Evolutionary conservation across 1,140 invertebrate species (phyloP).

Genomic region (Penaeus indicus): DNA sequence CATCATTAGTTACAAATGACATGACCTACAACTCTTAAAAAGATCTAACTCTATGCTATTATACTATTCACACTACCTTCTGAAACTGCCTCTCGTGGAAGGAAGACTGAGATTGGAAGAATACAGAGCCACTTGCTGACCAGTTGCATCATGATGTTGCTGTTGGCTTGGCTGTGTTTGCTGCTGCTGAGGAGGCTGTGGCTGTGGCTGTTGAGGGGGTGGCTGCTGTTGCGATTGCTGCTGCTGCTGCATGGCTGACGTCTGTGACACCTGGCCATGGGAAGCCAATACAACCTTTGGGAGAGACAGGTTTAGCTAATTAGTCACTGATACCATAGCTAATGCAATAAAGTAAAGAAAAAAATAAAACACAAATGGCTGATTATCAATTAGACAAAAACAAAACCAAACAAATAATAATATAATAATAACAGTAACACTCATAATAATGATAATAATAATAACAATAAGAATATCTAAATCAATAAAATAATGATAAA

Average conservation of each 20-base stretch:
- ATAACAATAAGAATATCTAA: no score
- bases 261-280: constrained; percentile 49
- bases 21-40: neutral
- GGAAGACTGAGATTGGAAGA: constrained; percentile 45
- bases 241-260: constrained; percentile 32
- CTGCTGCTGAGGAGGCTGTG: constrained; percentile 34
- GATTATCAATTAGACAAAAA: neutral
- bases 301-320: neutral
- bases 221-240: constrained; percentile 42
- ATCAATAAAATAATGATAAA: no score
- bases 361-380: neutral
- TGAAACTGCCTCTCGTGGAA: constrained; percentile 47
- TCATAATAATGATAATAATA: no score
- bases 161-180: constrained; percentile 43
- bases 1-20: no score
- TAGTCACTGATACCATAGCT: neutral
- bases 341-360: neutral
- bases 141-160: constrained; percentile 45
- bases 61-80: constrained; percentile 25
- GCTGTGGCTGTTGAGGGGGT: constrained; percentile 42
- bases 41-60: neutral
- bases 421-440: no score
- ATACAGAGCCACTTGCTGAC: constrained; percentile 45
- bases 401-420: no score
- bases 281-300: constrained; percentile 49